A percentile compares a stretch with the other conserved stretches of the same genome.
Evolutionary conservation across 2,888 invertebrate species (phyloP).

Genomic region (Agonopterix heracliana): DNA sequence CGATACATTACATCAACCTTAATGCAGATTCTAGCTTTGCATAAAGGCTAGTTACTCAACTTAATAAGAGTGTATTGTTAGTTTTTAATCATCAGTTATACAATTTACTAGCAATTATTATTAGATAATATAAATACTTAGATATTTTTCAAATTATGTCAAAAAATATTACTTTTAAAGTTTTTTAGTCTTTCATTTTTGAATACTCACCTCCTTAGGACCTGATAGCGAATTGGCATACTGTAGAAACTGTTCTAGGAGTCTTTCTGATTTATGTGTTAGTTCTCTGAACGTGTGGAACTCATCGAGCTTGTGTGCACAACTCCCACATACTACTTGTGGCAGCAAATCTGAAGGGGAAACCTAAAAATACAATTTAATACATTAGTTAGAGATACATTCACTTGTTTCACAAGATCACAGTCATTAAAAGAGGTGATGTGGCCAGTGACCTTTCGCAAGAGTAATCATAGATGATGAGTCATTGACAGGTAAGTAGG

Average conservation of each 20-base stretch:
- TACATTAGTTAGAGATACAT: slow-evolving; percentile 2
- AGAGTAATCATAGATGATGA: slow-evolving; percentile 67
- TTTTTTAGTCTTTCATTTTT: too few species aligned
- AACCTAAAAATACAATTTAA: slow-evolving; percentile 74
- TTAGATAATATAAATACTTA: background rate
- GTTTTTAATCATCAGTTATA: background rate
- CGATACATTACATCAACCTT: slow-evolving; percentile 58
- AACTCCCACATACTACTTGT: slow-evolving; percentile 85
- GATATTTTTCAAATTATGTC: background rate
- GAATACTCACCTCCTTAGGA: slow-evolving; percentile 77
- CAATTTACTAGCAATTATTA: background rate
- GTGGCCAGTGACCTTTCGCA: slow-evolving; percentile 66
- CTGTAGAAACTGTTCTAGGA: slow-evolving; percentile 84
- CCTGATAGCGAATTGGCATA: slow-evolving; percentile 82
- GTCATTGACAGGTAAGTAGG: slow-evolving; percentile 40
- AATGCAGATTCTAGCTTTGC: slow-evolving; percentile 52
- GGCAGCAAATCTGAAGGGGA: slow-evolving; percentile 86
- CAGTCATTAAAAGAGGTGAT: slow-evolving; percentile 48
- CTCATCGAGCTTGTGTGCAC: slow-evolving; percentile 84
- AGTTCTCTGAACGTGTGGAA: slow-evolving; percentile 86
- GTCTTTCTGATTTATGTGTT: slow-evolving; percentile 84
- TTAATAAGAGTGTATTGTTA: background rate
- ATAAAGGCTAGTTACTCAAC: slow-evolving; percentile 20
- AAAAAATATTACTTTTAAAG: too few species aligned
- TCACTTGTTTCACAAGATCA: slow-evolving; percentile 37